Base-by-base conservation (phyloP, 2,797 vertebrate genomes). In the Sebastiscus tertius region DNA sequence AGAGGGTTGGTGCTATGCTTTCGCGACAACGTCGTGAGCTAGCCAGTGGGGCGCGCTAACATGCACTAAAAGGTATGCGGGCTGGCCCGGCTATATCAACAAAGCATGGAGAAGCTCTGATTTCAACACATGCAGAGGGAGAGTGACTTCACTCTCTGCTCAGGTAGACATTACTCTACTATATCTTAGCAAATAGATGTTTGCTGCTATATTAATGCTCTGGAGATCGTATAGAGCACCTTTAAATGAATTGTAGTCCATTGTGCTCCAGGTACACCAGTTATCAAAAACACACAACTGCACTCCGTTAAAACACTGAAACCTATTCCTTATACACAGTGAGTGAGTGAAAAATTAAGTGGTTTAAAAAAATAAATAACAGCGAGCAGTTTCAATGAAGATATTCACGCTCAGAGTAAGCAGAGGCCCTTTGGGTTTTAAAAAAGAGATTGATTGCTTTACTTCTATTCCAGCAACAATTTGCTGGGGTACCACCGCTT, bases 401-500 rank as follows among this genome's bases (percentile, higher is more conserved):
- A 67, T 56, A 71, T 62, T 62, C 65, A 58, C 3, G 18, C 54
- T 66, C 24, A 76, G 42, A 68, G 33, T 26, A 61, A 78, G 9
- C 46, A 54, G 49, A 71, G n/a, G 46, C 9, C 52, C 10, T 64
- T 42, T 59, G 18, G 29, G 52, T 29, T 75, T 52, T 20, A n/a
- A 31, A 49, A 49, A 52, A 49, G 16, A 59, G n/a, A 68, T 46
- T 6, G 12, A 74, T 42, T 26, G 13, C 42, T 66, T 66, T 73
- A 54, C 62, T 27, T 82, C 39, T 62, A 39, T 61, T 65, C 2
- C 56, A 79, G 12, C 42, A 63, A 73, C 31, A 70, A 75, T 77
- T 59, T 72, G 36, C 59, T 52, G 72, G 26, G 26, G 12, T 24
- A 27, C 3, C 26, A 56, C 39, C 67, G 34, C 60, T 62, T 82